Conservation (phyloP, 2,888 invertebrate genomes). For the Hetaerina titia region DNA sequence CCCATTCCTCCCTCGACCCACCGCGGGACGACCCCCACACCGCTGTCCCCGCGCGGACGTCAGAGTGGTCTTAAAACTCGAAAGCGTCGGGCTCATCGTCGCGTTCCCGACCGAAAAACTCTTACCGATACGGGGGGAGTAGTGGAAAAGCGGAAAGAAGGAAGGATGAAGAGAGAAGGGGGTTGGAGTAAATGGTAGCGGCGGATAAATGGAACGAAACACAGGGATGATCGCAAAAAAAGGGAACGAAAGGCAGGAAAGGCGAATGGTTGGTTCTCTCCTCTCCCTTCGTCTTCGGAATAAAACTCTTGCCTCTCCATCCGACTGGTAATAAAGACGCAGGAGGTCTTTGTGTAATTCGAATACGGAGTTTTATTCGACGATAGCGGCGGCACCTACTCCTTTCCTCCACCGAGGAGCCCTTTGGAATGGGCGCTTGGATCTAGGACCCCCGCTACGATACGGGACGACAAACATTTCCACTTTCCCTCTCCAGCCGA, state of each 20-base stretch:
- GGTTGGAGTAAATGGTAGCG: not conserved
- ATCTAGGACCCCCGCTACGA: constrained; percentile 13
- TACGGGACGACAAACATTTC: not conserved
- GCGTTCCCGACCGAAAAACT: too few relatives aligned
- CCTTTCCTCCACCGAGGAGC: not conserved
- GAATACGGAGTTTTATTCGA: constrained; percentile 34
- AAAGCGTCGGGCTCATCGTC: too few relatives aligned
- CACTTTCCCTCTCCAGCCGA: not conserved
- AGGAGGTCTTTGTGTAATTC: constrained; percentile 41
- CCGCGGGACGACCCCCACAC: not conserved
- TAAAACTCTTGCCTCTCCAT: constrained; percentile 24
- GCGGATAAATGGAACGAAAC: not conserved
- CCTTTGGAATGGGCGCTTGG: not conserved
- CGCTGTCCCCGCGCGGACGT: too few relatives aligned
- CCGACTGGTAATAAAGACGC: constrained; percentile 22
- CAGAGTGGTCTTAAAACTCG: too few relatives aligned
- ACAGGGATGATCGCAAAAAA: not conserved
- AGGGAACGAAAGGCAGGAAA: not conserved
- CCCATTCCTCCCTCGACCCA: not conserved
- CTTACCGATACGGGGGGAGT: not conserved
- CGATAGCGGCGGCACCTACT: not conserved
- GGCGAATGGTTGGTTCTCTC: not conserved
- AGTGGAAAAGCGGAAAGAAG: not conserved
- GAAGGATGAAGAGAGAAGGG: too few relatives aligned
- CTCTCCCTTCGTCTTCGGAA: not conserved